Conservation (phyloP, 2,797 vertebrate genomes). For the Catamblyrhynchus diadema region DNA sequence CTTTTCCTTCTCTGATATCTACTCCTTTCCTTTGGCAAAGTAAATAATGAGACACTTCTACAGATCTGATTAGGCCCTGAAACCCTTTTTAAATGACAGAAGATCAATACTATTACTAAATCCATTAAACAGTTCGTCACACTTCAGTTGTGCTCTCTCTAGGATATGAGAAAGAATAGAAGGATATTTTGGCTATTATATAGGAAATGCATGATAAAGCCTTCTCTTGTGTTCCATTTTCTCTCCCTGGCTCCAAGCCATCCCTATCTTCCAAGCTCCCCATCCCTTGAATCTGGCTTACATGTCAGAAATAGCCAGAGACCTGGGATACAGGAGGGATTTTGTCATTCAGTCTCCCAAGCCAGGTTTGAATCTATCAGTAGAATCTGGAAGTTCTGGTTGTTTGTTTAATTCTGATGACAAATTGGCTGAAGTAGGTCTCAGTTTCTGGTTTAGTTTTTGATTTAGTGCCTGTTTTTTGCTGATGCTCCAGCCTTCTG, state of each 20-base stretch:
- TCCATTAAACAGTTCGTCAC: conserved; percentile 39
- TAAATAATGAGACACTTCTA: conserved; percentile 39
- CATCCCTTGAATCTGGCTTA: background rate
- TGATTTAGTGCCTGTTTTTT: background rate
- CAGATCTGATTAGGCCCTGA: conserved; percentile 38
- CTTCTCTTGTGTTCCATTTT: background rate
- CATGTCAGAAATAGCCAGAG: background rate
- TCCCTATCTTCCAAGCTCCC: background rate
- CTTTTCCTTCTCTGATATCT: conserved; percentile 20
- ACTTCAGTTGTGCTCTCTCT: conserved; percentile 24
- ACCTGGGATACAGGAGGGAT: background rate
- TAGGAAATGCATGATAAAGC: background rate
- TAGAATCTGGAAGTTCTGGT: background rate
- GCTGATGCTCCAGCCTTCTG: background rate
- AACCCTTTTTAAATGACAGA: conserved; percentile 5
- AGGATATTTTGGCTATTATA: background rate
- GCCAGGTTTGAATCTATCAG: background rate
- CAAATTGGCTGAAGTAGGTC: background rate
- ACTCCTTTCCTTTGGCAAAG: conserved; percentile 39
- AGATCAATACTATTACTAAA: conserved; percentile 59
- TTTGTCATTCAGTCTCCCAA: background rate
- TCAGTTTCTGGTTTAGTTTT: background rate
- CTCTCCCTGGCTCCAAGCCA: background rate
- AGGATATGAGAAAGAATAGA: conserved; percentile 25
- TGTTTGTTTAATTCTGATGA: background rate